These are phyloP conservation scores for Cephus rjabovi DNA, from an alignment of 2,888 invertebrate species.

Conservation along the genomic window DNA sequence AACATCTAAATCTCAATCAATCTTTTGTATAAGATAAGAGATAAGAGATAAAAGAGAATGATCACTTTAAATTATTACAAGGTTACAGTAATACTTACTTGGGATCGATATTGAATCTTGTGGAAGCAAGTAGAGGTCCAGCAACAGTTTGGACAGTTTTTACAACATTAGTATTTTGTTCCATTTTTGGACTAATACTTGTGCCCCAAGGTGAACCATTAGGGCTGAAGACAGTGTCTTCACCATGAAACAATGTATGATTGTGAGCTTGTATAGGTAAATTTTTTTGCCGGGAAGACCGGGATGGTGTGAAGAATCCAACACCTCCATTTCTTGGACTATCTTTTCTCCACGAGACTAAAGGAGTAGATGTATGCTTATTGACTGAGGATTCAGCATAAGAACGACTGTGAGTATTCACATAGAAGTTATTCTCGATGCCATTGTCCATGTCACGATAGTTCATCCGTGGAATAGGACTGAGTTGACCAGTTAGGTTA, in stretches of 20 bases:
- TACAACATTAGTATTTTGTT: constrained; percentile 40
- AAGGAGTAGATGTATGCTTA: constrained; percentile 48
- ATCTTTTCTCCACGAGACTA: constrained; percentile 34
- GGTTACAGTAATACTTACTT: constrained; percentile 53
- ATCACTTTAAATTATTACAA: constrained; percentile 6
- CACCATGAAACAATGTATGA: constrained; percentile 28
- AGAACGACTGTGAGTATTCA: constrained; percentile 8
- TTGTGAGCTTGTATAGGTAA: constrained; percentile 27
- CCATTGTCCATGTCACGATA: background rate
- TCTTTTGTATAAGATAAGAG: background rate
- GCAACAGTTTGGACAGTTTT: constrained; percentile 60
- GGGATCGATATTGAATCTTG: constrained; percentile 67
- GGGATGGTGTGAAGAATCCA: constrained; percentile 17
- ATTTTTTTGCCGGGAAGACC: constrained; percentile 24
- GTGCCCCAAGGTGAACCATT: constrained; percentile 55
- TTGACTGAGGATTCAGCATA: constrained; percentile 12
- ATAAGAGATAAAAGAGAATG: background rate
- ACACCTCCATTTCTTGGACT: constrained; percentile 38
- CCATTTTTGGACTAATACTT: constrained; percentile 53
- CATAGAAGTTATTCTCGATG: constrained; percentile 20
- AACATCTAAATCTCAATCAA: constrained; percentile 3
- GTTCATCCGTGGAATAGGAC: constrained; percentile 39
- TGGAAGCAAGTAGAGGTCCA: constrained; percentile 67
- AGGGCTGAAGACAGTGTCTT: constrained; percentile 39
- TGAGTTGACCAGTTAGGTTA: constrained; percentile 36